Evolutionary conservation across 2,797 vertebrate genomes (phyloP).

Genomic region (Xerus rutilus): DNA sequence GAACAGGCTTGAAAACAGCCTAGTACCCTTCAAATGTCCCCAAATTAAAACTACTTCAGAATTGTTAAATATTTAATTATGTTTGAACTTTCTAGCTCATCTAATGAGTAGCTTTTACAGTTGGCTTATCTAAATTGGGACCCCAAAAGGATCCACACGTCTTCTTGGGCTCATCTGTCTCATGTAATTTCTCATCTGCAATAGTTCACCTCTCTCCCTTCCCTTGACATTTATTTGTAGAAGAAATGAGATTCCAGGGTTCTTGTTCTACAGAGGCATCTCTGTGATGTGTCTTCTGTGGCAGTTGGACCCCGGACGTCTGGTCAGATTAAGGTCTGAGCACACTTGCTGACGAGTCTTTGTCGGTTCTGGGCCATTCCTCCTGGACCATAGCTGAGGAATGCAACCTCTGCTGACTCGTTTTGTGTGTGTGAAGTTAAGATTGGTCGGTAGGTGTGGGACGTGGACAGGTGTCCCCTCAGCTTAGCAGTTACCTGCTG

Average conservation of each 20-base stretch:
- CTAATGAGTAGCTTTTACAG: neutral
- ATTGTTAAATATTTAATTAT: neutral
- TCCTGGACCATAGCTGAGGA: neutral
- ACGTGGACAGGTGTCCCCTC: neutral
- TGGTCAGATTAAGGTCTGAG: neutral
- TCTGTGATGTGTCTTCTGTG: neutral
- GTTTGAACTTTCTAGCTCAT: neutral
- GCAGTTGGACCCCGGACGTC: neutral
- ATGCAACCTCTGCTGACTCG: neutral
- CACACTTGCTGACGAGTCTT: neutral
- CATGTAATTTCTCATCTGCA: neutral
- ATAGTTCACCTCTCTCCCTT: neutral
- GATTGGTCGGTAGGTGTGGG: neutral
- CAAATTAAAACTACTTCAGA: neutral
- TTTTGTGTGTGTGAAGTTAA: neutral
- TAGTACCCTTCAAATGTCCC: neutral
- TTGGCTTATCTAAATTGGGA: neutral
- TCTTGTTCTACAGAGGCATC: neutral
- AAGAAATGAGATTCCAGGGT: neutral
- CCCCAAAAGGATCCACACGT: too few relatives aligned
- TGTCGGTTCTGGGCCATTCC: neutral
- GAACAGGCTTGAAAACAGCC: neutral
- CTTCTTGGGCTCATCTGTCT: neutral
- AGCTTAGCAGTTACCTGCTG: neutral
- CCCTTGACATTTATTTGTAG: neutral